Evolutionary conservation across 2,113 vertebrate species (phyloP).

Genomic region (rabbit (Oryctolagus cuniculus)): mOryCun1.1 NC_091436.1:66101501-66102000

Average conservation of each 20-base stretch:
- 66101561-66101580: too few relatives aligned
- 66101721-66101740: too few relatives aligned
- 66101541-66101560: too few relatives aligned
- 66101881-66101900: neutral
- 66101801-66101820: neutral
- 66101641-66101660: too few relatives aligned
- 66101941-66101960: neutral
- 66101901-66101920: neutral
- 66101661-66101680: too few relatives aligned
- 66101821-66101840: neutral
- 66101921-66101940: neutral
- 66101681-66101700: too few relatives aligned
- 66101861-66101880: neutral
- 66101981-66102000: neutral
- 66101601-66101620: too few relatives aligned
- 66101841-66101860: constrained; percentile 16
- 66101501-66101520: too few relatives aligned
- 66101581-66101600: too few relatives aligned
- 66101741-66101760: neutral
- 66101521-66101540: too few relatives aligned
- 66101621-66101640: too few relatives aligned
- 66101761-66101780: neutral
- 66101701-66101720: too few relatives aligned
- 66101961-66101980: neutral
- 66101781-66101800: neutral